Evolutionary conservation across 2,888 invertebrate genomes (phyloP).

Genomic region (Apotomis capreana): DNA sequence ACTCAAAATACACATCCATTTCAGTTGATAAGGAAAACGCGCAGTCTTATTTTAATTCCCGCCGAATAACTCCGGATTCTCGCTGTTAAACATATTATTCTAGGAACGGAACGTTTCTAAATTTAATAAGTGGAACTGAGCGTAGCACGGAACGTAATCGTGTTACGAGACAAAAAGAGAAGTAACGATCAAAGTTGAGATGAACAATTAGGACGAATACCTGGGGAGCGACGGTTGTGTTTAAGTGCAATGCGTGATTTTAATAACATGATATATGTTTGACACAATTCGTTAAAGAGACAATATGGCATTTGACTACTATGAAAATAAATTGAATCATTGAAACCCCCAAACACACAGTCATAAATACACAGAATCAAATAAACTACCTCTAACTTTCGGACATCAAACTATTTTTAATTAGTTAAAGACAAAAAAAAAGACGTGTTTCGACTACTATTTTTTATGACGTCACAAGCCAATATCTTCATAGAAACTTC

Average conservation of each 20-base stretch:
- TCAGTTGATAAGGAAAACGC: slow-evolving; percentile 52
- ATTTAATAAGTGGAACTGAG: slow-evolving; percentile 57
- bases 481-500: too few relatives aligned
- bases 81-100: slow-evolving; percentile 61
- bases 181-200: slow-evolving; percentile 48
- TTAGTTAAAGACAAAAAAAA: too few relatives aligned
- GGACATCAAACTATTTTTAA: too few relatives aligned
- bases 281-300: neutral
- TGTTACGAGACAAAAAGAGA: slow-evolving; percentile 44
- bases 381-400: too few relatives aligned
- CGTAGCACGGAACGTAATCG: slow-evolving; percentile 47
- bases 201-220: slow-evolving; percentile 43
- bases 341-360: too few relatives aligned
- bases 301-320: neutral
- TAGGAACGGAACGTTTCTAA: slow-evolving; percentile 55
- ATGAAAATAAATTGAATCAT: too few relatives aligned
- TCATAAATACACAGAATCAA: too few relatives aligned
- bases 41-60: slow-evolving; percentile 61
- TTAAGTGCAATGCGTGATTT: slow-evolving; percentile 24
- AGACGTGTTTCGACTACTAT: too few relatives aligned
- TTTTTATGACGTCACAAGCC: too few relatives aligned
- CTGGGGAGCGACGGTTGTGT: slow-evolving; percentile 34
- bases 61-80: slow-evolving; percentile 55
- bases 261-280: slow-evolving; percentile 21
- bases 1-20: slow-evolving; percentile 54